Percentiles rank a stretch among this genome's conserved stretches.
These are phyloP conservation scores for Meghimatium bilineatum DNA, from an alignment of 2,888 invertebrate genomes.

Conservation along the genomic window DNA sequence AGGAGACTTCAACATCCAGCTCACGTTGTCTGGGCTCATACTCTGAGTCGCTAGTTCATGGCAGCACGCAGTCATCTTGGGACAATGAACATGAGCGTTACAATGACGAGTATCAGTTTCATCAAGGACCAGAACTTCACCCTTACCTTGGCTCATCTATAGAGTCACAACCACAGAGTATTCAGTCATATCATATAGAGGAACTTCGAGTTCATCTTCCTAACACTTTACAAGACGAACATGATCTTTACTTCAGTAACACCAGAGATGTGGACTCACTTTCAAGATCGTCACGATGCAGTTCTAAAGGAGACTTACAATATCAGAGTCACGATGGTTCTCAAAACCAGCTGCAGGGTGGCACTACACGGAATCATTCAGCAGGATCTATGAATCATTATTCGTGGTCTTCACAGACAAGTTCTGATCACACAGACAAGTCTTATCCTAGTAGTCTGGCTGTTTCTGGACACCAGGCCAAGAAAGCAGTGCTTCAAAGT, in stretches of 20 bases:
- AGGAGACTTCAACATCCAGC: not conserved
- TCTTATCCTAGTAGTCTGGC: constrained; percentile 36
- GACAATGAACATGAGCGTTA: not conserved
- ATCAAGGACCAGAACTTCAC: not conserved
- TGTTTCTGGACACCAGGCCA: not conserved
- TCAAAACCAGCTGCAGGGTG: not conserved
- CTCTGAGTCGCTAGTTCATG: not conserved
- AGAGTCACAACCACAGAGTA: not conserved
- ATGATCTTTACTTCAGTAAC: not conserved
- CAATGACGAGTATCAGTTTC: not conserved
- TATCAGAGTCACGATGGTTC: not conserved
- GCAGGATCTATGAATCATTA: not conserved
- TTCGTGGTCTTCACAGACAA: constrained; percentile 23
- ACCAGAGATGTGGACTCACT: not conserved
- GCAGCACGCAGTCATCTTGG: not conserved
- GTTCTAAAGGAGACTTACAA: constrained; percentile 14
- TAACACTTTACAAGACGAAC: not conserved
- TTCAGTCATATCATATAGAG: not conserved
- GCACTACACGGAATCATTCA: constrained; percentile 7
- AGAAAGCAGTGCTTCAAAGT: constrained; percentile 36
- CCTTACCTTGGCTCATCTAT: not conserved
- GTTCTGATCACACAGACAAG: not conserved
- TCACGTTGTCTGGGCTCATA: not conserved
- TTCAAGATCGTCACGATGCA: not conserved
- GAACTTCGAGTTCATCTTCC: not conserved